phyloP scores from a whole-genome alignment of 2,888 invertebrate genomes.

The Trichogramma evanescens region DNA sequence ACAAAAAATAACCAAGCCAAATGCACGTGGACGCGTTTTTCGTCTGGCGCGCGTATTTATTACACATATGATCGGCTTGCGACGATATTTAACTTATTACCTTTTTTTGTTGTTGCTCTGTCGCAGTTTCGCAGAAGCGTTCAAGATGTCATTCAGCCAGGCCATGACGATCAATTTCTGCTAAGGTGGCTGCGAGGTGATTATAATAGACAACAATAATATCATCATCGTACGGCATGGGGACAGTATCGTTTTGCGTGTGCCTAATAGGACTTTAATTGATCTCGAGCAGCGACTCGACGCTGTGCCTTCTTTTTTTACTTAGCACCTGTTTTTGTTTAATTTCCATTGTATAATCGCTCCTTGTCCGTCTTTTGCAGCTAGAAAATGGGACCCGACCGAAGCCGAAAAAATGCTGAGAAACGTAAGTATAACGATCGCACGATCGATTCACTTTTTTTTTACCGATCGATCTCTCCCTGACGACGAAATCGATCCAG shows the following conservation, averaged over 20 bases:
- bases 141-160: constrained; percentile 59
- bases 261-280: too few species aligned
- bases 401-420: constrained; percentile 90
- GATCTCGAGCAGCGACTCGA: too few species aligned
- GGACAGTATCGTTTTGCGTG: too few species aligned
- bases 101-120: not conserved
- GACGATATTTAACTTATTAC: not conserved
- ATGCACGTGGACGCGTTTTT: too few species aligned
- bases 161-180: constrained; percentile 72
- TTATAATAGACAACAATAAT: not conserved
- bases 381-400: constrained; percentile 75
- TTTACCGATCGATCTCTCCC: not conserved
- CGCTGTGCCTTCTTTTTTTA: not conserved
- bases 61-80: not conserved
- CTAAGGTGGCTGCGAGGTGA: constrained; percentile 75
- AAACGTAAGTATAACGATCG: constrained; percentile 58
- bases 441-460: not conserved
- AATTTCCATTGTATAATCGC: constrained; percentile 5
- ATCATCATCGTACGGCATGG: not conserved
- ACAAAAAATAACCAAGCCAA: too few species aligned
- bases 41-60: too few species aligned
- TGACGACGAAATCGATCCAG: too few species aligned
- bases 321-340: not conserved
- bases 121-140: constrained; percentile 69
- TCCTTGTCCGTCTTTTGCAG: constrained; percentile 51